phyloP scores from a whole-genome alignment of 1,140 invertebrate species.

The Scaptodrosophila lebanonensis region DNA sequence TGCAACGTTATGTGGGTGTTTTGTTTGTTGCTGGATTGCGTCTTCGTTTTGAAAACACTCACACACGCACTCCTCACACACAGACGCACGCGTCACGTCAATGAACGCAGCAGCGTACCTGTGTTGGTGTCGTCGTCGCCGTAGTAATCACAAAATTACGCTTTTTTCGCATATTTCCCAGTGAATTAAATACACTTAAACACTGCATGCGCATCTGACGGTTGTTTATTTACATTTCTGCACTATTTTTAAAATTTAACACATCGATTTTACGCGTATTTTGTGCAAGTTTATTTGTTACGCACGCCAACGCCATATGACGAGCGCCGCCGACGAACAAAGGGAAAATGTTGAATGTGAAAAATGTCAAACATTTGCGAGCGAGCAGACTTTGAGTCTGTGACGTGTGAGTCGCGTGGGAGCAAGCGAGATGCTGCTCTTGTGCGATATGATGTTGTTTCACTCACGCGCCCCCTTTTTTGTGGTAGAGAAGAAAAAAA shows the following conservation, averaged over 20 bases:
- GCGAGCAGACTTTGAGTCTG: constrained; percentile 55
- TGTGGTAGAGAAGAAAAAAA: constrained; percentile 70
- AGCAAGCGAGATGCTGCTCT: constrained; percentile 28
- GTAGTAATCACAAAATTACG: constrained; percentile 41
- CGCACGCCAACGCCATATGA: constrained; percentile 57
- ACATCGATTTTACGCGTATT: constrained; percentile 43
- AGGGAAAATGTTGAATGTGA: constrained; percentile 70
- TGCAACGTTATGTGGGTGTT: constrained; percentile 46
- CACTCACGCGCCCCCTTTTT: constrained; percentile 50
- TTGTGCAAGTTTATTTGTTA: constrained; percentile 59
- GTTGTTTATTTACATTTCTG: constrained; percentile 64
- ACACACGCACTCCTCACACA: constrained; percentile 36
- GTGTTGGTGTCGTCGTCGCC: constrained; percentile 37
- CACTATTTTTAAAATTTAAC: constrained; percentile 41
- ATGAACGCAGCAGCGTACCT: constrained; percentile 68
- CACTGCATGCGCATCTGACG: constrained; percentile 29
- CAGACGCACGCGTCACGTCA: constrained; percentile 67
- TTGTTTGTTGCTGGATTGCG: constrained; percentile 44
- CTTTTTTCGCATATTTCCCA: constrained; percentile 62
- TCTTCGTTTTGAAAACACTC: constrained; percentile 32
- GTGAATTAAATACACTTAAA: constrained; percentile 33
- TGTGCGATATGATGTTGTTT: constrained; percentile 26
- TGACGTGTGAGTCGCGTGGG: constrained; percentile 34
- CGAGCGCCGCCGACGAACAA: constrained; percentile 68
- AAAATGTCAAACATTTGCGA: constrained; percentile 61